Base-by-base conservation (phyloP, 1,140 invertebrate species). In the Drosophila obscura region DNA sequence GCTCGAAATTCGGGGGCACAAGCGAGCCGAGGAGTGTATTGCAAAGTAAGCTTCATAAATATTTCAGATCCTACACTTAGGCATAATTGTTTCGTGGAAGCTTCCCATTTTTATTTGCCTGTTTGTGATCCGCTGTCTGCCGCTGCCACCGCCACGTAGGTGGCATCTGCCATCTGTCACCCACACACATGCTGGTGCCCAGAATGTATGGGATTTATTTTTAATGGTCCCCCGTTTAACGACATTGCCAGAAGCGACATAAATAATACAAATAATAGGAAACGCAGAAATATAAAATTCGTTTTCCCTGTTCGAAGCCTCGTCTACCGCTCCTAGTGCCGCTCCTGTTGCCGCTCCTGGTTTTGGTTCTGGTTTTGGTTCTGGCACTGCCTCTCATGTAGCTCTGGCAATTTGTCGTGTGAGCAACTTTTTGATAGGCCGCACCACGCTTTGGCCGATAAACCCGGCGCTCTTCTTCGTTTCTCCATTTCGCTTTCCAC, bases 221-320 rank as follows among this genome's bases (percentile, higher is more conserved):
- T 77, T 85, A 81, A 87, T 87, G 81, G 69, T 78, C 50, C 46
- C 48, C 78, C 76, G 68, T 78, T 85, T 85, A 87, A 85, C 73
- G 78, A 82, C 78, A 87, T 71, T 71, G 71, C 74, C 74, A 62
- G 76, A 65, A 66, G 59, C 75, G 73, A 73, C 78, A 88, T 82
- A 87, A 82, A 82, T 82, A 82, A 88, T 88, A 88, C 74, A 87
- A 87, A 88, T 88, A 88, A 88, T 78, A 82, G 79, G 64, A 72
- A 78, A 72, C 57, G 78, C 58, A 56, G 48, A 77, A 80, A 82
- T 78, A 79, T 68, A 87, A 83, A 82, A 88, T 85, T 78, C 73
- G 58, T 45, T 67, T 66, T 76, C 44, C 60, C 39, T 64, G 62
- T 57, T 69, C 7, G 19, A 19, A 15, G 45, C 41, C 11, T 0